Evolutionary conservation across 2,888 invertebrate genomes (phyloP), one percentile per base, ranked within the genome.

Genomic region (Leptinotarsa tumamoca): DNA sequence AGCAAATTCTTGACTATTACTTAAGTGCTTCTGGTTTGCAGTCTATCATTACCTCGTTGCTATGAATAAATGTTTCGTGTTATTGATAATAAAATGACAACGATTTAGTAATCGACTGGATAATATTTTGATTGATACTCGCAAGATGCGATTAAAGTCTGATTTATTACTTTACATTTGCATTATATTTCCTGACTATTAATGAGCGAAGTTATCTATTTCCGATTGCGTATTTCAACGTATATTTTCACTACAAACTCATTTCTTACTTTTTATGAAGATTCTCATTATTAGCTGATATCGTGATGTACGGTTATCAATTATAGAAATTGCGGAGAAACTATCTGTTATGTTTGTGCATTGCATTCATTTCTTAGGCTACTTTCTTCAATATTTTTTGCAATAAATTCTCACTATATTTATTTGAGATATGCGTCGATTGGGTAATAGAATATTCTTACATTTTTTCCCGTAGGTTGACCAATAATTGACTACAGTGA

Each of bases 261-360:
- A 13, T 63, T 63, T 63, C 43, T 10, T 33, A 63, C 43, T 63
- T 63, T 63, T 43, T 63, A 33, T n/a, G 17, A n/a, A 27, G 27
- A 63, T 33, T n/a, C 43, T 43, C n/a, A 68, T 54, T 52, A 68
- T 68, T 68, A 68, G 23, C 33, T 52, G 27, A 54, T 68, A 68
- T 51, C 68, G 52, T 51, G 68, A 50, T 27, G 54, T 68, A 54
- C 68, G 68, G 54, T 54, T 68, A 50, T 68, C 27, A 68, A 51
- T 68, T 54, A 68, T 54, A 68, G 68, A 68, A 68, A 68, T 68
- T 68, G 68, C 54, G 23, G 68, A 54, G 68, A 68, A 68, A 68
- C 68, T 63, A 63, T 43, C 33, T 33, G n/a, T 33, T 63, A n/a
- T 15, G 63, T 63, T 63, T 63, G 33, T 63, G n/a, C 63, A n/a